These are phyloP conservation scores for Zosterops hypoxanthus DNA, from an alignment of 2,113 vertebrate genomes.

Conservation along the genomic window DNA sequence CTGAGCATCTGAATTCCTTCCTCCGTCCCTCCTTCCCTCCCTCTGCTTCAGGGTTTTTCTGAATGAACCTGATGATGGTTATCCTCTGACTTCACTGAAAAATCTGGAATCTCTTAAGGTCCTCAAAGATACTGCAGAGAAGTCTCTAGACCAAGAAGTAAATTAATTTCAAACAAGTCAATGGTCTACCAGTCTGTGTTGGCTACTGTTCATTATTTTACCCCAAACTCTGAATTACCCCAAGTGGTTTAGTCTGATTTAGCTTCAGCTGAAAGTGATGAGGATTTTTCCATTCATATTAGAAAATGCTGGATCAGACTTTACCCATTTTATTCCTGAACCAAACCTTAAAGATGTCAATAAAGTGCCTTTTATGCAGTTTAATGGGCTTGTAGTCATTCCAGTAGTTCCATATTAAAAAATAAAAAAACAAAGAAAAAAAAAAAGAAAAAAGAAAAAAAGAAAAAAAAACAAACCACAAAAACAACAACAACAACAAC, in stretches of 20 bases:
- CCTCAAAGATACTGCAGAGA: not conserved
- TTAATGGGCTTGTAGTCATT: constrained; percentile 16
- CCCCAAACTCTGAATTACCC: not conserved
- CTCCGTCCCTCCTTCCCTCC: not conserved
- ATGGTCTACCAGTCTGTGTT: not conserved
- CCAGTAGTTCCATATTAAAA: not conserved
- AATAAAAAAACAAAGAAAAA: not conserved
- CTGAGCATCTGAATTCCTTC: not conserved
- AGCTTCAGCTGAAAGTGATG: not conserved
- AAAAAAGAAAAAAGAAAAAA: too few relatives aligned
- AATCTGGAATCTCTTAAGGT: not conserved
- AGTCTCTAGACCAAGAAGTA: not conserved
- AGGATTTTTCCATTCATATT: constrained; percentile 26
- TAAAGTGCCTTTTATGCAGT: not conserved
- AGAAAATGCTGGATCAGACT: not conserved
- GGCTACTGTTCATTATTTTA: not conserved
- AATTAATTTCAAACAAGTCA: not conserved
- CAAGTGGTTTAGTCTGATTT: constrained; percentile 10
- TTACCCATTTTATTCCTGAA: not conserved
- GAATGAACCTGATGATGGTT: not conserved
- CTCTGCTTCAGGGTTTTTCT: not conserved
- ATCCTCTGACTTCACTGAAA: not conserved
- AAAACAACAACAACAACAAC: too few relatives aligned
- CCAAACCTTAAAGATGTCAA: constrained; percentile 17
- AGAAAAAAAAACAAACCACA: too few relatives aligned